Evolutionary conservation across 64 coral and sea anemone species (phyloP), one percentile per base, ranked within the genome.

Genomic region (Porites lutea): DNA sequence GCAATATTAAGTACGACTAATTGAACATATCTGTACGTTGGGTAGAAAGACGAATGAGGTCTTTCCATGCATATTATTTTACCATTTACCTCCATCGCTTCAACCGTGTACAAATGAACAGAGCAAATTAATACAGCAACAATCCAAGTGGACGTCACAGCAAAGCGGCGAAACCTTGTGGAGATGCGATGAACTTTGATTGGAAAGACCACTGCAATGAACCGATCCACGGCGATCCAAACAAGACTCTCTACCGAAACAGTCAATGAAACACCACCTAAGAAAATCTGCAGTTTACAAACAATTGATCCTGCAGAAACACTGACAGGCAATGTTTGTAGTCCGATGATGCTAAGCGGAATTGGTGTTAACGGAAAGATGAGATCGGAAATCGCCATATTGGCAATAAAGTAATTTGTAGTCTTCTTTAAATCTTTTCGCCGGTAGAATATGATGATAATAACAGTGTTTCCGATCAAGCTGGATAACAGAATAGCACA

Each of bases 371-470:
- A 14, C 8, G 77, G 21, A 13, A 79, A 79, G 5, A 60, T 20
- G 59, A 82, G 6, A 59, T 65, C 79, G 6, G 79, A 82, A 48
- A 59, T 12, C 2, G 77, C 77, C 52, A 79, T 79, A 23, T 62
- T 80, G 21, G 55, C 20, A 60, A 80, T 80, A 22, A 80, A 80
- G 78, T 11, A 82, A 55, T 82, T 61, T 4, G 48, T 59, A 4
- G 54, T 79, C 4, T 21, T 62, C 53, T 23, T 57, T 19, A 80
- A 60, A 8, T 80, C 27, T 7, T 62, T 61, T 15, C 22, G 58
- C 27, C 11, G 48, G 20, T 9, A 82, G 45, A 62, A 13, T 4
- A 64, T 44, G 2, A 59, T 14, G 2, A 61, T 16, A 5, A 65
- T 82, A 12, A 82, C 58, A 5, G 44, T 16, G 58, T 82, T 49